Evolutionary conservation across 2,113 vertebrate species (phyloP).

Genomic region (Cygnus atratus): DNA sequence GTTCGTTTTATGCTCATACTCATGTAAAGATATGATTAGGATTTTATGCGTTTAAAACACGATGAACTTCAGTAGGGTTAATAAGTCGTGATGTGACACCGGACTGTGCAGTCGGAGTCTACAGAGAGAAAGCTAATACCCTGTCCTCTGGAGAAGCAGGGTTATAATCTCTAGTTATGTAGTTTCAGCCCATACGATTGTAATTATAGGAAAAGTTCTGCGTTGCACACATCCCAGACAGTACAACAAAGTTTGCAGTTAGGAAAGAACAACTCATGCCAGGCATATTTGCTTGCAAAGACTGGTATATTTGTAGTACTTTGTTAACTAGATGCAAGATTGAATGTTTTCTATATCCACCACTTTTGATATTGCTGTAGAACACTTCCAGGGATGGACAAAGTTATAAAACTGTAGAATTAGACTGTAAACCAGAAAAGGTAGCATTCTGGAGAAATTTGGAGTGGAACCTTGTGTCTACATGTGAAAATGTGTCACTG

Average conservation of each 20-base stretch:
- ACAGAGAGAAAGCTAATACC: not conserved
- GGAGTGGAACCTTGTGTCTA: not conserved
- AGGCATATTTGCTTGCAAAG: not conserved
- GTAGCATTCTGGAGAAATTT: not conserved
- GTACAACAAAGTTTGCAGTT: not conserved
- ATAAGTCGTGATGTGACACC: not conserved
- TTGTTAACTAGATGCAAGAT: not conserved
- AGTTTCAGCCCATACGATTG: accelerated
- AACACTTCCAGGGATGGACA: not conserved
- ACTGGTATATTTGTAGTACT: not conserved
- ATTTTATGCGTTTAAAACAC: not conserved
- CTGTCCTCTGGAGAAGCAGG: not conserved
- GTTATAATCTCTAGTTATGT: not conserved
- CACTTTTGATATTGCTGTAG: not conserved
- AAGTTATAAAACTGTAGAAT: not conserved
- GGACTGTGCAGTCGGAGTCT: not conserved
- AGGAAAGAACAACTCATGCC: not conserved
- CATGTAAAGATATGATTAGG: not conserved
- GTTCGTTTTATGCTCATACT: not conserved
- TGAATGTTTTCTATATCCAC: not conserved
- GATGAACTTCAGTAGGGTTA: not conserved
- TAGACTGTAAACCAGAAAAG: not conserved
- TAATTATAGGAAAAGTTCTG: not conserved
- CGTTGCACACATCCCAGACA: not conserved
- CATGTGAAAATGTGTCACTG: not conserved